A percentile compares a stretch with the other conserved stretches of the same genome.
phyloP scores from a whole-genome alignment of 2,113 vertebrate genomes.

The Setophaga petechia region DNA sequence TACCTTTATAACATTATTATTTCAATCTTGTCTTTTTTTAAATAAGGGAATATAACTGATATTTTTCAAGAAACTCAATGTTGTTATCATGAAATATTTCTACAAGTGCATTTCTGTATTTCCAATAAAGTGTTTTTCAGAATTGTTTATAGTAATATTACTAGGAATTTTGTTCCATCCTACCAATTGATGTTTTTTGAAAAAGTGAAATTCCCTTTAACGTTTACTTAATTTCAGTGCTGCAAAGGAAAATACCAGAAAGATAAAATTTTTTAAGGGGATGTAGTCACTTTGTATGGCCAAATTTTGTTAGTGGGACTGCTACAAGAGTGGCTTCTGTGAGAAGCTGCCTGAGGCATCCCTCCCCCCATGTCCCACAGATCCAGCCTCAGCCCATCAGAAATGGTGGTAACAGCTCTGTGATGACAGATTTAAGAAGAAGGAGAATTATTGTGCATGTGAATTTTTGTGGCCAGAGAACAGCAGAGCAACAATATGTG shows the following conservation, averaged over 20 bases:
- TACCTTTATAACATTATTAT: not conserved
- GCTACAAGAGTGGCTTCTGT: not conserved
- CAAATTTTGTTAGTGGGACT: not conserved
- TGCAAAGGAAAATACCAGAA: not conserved
- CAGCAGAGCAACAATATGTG: accelerated
- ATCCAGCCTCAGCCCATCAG: not conserved
- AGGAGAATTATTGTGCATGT: not conserved
- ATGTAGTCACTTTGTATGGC: not conserved
- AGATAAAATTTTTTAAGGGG: not conserved
- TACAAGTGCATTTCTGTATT: not conserved
- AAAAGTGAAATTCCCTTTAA: not conserved
- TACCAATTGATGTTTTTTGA: not conserved
- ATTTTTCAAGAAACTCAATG: not conserved
- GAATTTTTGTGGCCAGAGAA: not conserved
- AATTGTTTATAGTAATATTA: not conserved
- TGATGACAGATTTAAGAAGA: not conserved
- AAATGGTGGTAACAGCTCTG: not conserved
- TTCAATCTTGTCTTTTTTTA: not conserved
- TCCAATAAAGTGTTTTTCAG: not conserved
- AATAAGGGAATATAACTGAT: not conserved
- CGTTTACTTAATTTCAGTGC: not conserved
- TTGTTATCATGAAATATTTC: not conserved
- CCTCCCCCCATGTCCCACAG: not conserved
- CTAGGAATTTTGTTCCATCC: not conserved
- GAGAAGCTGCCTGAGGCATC: not conserved